Base-by-base conservation (phyloP, 2,113 vertebrate genomes). In the Panurus biarmicus region DNA sequence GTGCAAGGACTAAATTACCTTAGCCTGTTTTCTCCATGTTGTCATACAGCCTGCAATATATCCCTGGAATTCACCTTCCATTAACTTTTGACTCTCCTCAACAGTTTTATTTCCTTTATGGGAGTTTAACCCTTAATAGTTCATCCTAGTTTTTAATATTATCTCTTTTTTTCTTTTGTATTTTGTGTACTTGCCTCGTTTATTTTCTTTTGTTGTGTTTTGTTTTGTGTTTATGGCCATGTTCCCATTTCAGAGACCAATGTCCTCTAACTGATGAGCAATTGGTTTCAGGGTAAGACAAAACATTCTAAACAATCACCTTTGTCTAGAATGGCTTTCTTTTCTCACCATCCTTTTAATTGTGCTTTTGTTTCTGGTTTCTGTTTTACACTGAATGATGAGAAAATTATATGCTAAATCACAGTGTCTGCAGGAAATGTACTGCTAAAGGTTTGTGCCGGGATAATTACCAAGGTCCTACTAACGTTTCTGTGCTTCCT, bases 271-370 rank as follows among this genome's bases (percentile, higher is more conserved):
- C 98, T 97, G 98, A 99, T 96, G 98, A 99, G 98, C 98, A 98
- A 98, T 99, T 99, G 98, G 99, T 99, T 98, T 98, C 98, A 81
- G 99, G 99, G 98, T 99, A 99, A 99, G 99, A 98, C 92, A 93
- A 95, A 97, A 97, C 11, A 75, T 98, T 98, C 97, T 97, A 94
- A 98, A 97, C 98, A 98, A 96, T 84, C 85, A 97, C 96, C 96
- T 96, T 97, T 98, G 96, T 98, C 98, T 98, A 97, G 97, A 98
- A 97, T 98, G 97, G 97, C 97, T 97, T 82, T 95, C 91, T 94
- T 96, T 74, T 96, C 91, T 97, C 93, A 94, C 95, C 95, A 81
- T 95, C 93, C 91, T 96, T 94, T 76, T 96, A 95, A 96, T 97
- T 96, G 95, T 97, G 95, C 97, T 97, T 96, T 95, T 94, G 70